Base-by-base conservation (phyloP, 2,797 vertebrate species). In the Tinamus major region DNA sequence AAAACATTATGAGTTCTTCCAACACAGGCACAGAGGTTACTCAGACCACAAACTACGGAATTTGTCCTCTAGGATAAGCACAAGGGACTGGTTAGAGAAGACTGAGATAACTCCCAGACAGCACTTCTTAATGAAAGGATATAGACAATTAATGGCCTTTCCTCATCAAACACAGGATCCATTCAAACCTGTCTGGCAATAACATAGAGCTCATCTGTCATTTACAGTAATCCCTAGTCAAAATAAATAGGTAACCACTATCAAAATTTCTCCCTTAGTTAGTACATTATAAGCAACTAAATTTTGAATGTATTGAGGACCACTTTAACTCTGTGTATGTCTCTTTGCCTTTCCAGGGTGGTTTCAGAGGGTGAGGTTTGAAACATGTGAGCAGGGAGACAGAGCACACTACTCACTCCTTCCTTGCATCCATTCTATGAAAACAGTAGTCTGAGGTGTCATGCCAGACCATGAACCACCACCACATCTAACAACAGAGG, bases 91-190 rank as follows among this genome's bases (percentile, higher is more conserved):
- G 42, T 83, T 71, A 59, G 21, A 87, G 39, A 85, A 81, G 46
- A 72, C 70, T 64, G 87, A 74, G 48, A 35, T 51, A 79, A 84
- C 41, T 81, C 67, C 44, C 90, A 93, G 87, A 89, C 70, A 84
- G 88, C 76, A 61, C 33, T 89, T 84, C 63, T 64, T 86, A 49
- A 71, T 19, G 5, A 44, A 88, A 90, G 21, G 68, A 61, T 29
- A 76, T 44, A 27, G 23, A 69, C 48, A 62, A 61, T 35, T 44
- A 68, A 56, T 56, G 31, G 41, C 4, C 2, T 63, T 91, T 92
- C 77, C 51, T 84, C 49, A 29, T 44, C n/a, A 90, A 91, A 85
- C 7, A 0, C 3, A 8, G 26, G 65, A 58, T 65, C 78, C 61
- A 63, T 46, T 78, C 65, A 93, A 77, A 86, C 19, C 19, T 53